Percentiles rank a stretch among this genome's conserved stretches.
These are phyloP conservation scores for Tor tambroides DNA, from an alignment of 2,113 vertebrate genomes.

Conservation along the genomic window DNA sequence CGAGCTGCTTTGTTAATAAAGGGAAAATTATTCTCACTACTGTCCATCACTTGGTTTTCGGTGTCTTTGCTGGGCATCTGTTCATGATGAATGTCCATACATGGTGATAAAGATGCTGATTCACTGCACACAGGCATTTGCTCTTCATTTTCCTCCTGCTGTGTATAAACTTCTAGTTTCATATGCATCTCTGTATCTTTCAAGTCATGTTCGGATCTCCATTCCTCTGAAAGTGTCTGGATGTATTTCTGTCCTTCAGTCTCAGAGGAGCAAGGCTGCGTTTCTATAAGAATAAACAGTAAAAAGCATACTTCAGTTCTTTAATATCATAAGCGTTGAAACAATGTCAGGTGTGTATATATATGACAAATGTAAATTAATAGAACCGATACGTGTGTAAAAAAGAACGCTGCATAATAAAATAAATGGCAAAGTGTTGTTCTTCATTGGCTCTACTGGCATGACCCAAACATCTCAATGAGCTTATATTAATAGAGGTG, in stretches of 20 bases:
- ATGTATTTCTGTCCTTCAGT: not conserved
- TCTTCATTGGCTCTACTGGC: not conserved
- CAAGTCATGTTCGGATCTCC: not conserved
- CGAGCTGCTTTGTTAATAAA: not conserved
- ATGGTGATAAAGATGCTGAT: not conserved
- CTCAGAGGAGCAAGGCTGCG: conserved; percentile 12
- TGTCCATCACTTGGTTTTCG: not conserved
- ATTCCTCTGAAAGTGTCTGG: not conserved
- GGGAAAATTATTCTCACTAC: not conserved
- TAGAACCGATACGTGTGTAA: not conserved
- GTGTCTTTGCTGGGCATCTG: conserved; percentile 31
- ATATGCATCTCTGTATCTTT: conserved; percentile 41
- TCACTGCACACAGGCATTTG: not conserved
- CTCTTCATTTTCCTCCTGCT: conserved; percentile 6
- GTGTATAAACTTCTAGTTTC: conserved; percentile 42
- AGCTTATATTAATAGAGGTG: too few species aligned
- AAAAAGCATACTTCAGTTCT: too few species aligned
- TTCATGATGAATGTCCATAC: not conserved
- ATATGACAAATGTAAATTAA: not conserved
- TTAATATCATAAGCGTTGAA: not conserved
- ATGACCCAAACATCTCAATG: not conserved
- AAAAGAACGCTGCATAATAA: not conserved
- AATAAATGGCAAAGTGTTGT: not conserved
- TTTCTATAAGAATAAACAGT: conserved; percentile 26
- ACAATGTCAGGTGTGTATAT: not conserved